These are phyloP conservation scores for Pithys albifrons DNA, from an alignment of 2,113 vertebrate species.

Conservation along the genomic window DNA sequence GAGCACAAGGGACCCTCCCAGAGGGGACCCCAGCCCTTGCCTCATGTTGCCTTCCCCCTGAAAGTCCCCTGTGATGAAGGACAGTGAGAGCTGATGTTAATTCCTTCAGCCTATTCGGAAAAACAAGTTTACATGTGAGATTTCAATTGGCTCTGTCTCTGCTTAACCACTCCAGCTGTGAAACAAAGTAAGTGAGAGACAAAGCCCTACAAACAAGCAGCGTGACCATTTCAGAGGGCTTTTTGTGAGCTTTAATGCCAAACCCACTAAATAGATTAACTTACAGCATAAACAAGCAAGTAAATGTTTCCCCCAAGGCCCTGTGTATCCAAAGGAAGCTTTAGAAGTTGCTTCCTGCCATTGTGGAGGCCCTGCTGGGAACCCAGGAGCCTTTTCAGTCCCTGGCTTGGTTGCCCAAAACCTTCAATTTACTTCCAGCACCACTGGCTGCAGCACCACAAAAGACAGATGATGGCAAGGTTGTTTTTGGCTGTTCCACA, in stretches of 20 bases:
- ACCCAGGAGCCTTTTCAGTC: constrained; percentile 38
- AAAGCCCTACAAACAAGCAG: constrained; percentile 38
- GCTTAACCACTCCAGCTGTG: constrained; percentile 53
- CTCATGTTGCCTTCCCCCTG: rapidly evolving
- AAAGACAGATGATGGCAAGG: neutral
- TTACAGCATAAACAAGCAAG: constrained; percentile 63
- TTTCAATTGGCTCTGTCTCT: neutral
- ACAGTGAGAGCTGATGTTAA: neutral
- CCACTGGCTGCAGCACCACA: neutral
- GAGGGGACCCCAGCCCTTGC: neutral
- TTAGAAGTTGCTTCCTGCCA: constrained; percentile 64
- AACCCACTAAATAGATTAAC: constrained; percentile 66
- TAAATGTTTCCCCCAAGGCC: constrained; percentile 59
- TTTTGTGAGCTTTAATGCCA: constrained; percentile 48
- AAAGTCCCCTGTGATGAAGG: neutral
- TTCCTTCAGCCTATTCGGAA: neutral
- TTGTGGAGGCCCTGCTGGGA: constrained; percentile 63
- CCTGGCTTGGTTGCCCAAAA: constrained; percentile 33
- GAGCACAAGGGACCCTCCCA: neutral
- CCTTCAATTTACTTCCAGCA: neutral
- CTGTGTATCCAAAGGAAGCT: constrained; percentile 48
- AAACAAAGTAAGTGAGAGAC: constrained; percentile 46
- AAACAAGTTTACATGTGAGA: constrained; percentile 36
- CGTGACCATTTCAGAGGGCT: constrained; percentile 27
- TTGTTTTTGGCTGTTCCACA: neutral